Evolutionary conservation across 2,797 vertebrate species (phyloP).

Genomic region (Phrynocephalus forsythii): DNA sequence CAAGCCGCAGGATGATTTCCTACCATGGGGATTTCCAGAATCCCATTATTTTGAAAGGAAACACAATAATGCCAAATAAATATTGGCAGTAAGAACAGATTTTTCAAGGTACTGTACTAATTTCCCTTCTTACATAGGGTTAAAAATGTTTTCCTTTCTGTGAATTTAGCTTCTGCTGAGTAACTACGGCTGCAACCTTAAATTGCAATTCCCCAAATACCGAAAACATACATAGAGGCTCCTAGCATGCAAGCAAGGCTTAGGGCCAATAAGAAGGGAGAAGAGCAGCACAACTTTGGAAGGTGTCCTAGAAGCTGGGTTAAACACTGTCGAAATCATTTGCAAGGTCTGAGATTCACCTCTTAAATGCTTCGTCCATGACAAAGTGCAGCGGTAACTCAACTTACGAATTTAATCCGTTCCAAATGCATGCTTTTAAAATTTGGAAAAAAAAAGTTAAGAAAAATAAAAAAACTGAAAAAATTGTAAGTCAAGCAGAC

Average conservation of each 20-base stretch:
- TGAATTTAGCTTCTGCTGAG: slow-evolving; percentile 67
- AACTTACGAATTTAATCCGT: no score
- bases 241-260: slow-evolving; percentile 69
- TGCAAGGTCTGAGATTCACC: slow-evolving; percentile 59
- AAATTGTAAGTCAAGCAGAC: no score
- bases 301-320: slow-evolving; percentile 67
- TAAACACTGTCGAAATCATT: slow-evolving; percentile 66
- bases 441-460: no score
- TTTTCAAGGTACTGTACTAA: slow-evolving; percentile 59
- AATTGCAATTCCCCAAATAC: slow-evolving; percentile 78
- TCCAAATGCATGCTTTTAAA: no score
- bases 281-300: slow-evolving; percentile 61
- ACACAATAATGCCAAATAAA: slow-evolving; percentile 74
- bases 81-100: slow-evolving; percentile 69
- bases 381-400: slow-evolving; percentile 27
- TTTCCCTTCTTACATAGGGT: slow-evolving; percentile 69
- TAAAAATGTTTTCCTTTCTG: slow-evolving; percentile 74
- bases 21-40: slow-evolving; percentile 72
- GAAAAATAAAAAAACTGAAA: no score
- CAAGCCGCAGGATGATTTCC: slow-evolving; percentile 49
- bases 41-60: slow-evolving; percentile 62
- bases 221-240: slow-evolving; percentile 77
- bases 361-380: slow-evolving; percentile 54
- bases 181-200: slow-evolving; percentile 80
- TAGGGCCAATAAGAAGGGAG: slow-evolving; percentile 65